Conservation (phyloP, 2,888 invertebrate genomes). For the Cryptus viduatorius region DNA sequence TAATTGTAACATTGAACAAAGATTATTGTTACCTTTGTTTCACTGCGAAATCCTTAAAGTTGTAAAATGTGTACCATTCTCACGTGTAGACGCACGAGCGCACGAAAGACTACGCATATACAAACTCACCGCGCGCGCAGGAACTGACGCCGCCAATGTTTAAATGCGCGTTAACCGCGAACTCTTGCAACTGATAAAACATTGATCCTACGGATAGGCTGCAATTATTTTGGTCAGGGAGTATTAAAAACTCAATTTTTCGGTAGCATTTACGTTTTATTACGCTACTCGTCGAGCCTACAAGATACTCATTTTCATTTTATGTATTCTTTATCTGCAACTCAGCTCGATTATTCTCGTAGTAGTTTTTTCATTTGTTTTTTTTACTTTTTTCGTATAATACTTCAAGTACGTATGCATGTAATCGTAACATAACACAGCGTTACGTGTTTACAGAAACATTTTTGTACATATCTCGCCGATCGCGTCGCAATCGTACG, state of each 20-base stretch:
- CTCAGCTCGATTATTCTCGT: slow-evolving; percentile 24
- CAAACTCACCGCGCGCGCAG: neutral
- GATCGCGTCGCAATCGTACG: slow-evolving; percentile 14
- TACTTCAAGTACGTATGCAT: slow-evolving; percentile 21
- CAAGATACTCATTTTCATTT: slow-evolving; percentile 32
- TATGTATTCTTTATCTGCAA: neutral
- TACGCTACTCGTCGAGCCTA: slow-evolving; percentile 48
- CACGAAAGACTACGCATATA: neutral
- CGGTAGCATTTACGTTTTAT: slow-evolving; percentile 50
- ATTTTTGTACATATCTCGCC: slow-evolving; percentile 57
- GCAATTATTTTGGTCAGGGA: neutral
- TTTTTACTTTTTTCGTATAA: slow-evolving; percentile 6
- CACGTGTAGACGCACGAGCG: slow-evolving; percentile 50
- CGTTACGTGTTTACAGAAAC: slow-evolving; percentile 38
- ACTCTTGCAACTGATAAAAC: neutral
- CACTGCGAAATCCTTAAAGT: slow-evolving; percentile 32
- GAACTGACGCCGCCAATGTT: neutral
- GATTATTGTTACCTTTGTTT: slow-evolving; percentile 51
- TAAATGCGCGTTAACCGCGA: neutral
- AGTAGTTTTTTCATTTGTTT: slow-evolving; percentile 10
- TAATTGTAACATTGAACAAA: neutral
- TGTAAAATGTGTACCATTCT: slow-evolving; percentile 44
- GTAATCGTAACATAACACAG: slow-evolving; percentile 23
- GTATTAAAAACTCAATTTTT: neutral
- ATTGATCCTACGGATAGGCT: neutral